Percentiles rank a stretch among this genome's conserved stretches.
These are phyloP conservation scores for Ptilorrhoa leucosticta DNA, from an alignment of 2,113 vertebrate genomes.

Conservation along the genomic window DNA sequence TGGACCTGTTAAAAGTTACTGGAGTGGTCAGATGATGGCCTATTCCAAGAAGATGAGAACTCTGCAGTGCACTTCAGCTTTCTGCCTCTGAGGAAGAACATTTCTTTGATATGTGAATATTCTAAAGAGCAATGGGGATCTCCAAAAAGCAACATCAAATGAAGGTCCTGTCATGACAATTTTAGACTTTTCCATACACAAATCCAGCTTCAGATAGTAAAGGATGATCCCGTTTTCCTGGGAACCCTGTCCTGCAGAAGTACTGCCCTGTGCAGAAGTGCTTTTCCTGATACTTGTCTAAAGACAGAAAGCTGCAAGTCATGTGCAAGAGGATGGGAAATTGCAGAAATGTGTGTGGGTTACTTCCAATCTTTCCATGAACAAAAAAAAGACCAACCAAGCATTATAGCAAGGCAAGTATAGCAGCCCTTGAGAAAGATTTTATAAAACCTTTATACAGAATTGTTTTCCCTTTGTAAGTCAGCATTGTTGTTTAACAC, in stretches of 20 bases:
- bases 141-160: not conserved
- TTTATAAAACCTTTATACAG: conserved; percentile 8
- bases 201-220: not conserved
- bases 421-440: conserved; percentile 16
- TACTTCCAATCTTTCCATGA: not conserved
- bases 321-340: not conserved
- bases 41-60: not conserved
- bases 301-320: not conserved
- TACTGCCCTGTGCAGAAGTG: not conserved
- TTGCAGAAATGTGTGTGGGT: not conserved
- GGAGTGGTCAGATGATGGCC: not conserved
- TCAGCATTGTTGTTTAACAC: conserved; percentile 17
- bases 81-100: not conserved
- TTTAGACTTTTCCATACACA: not conserved
- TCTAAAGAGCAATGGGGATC: not conserved
- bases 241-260: not conserved
- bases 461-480: not conserved
- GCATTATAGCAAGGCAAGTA: not conserved
- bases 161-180: not conserved
- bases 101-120: not conserved
- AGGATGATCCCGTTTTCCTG: not conserved
- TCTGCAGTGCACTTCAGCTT: not conserved
- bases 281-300: not conserved
- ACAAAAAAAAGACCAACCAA: not conserved
- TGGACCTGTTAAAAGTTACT: not conserved